Evolutionary conservation across 2,888 invertebrate species (phyloP).

Genomic region (Calameuta filiformis): DNA sequence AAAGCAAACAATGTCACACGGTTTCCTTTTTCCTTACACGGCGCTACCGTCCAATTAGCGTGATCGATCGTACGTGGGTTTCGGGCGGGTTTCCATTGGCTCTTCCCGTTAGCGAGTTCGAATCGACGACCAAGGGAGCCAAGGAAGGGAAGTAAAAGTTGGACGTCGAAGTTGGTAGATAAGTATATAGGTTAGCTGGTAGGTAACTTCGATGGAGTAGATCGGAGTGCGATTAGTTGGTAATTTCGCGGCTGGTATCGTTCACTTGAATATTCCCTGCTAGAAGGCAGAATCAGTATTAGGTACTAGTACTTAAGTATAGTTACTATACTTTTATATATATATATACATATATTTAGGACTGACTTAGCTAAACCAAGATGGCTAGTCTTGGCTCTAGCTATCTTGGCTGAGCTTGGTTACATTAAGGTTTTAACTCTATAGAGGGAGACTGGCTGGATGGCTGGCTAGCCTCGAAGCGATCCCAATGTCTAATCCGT

Average conservation of each 20-base stretch:
- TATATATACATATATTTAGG: not conserved
- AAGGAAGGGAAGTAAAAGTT: not conserved
- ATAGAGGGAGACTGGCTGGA: not conserved
- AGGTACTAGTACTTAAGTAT: not conserved
- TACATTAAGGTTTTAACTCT: not conserved
- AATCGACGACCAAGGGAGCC: not conserved
- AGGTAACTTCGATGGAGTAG: not conserved
- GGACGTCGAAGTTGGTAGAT: not conserved
- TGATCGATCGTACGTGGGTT: not conserved
- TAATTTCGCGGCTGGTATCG: not conserved
- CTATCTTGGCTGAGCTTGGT: not conserved
- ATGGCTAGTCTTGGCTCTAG: no score
- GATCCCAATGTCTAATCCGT: conserved; percentile 38
- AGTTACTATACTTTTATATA: not conserved
- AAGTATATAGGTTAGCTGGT: not conserved
- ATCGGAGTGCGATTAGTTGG: not conserved
- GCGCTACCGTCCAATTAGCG: not conserved
- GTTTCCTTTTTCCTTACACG: not conserved
- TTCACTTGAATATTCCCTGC: not conserved
- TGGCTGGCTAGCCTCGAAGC: conserved; percentile 11
- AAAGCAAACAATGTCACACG: not conserved
- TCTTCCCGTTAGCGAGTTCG: not conserved
- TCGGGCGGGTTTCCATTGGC: not conserved
- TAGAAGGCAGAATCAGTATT: not conserved
- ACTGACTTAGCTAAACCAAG: not conserved